Evolutionary conservation across 2,797 vertebrate species (phyloP).

Genomic region (Liasis olivaceus): DNA sequence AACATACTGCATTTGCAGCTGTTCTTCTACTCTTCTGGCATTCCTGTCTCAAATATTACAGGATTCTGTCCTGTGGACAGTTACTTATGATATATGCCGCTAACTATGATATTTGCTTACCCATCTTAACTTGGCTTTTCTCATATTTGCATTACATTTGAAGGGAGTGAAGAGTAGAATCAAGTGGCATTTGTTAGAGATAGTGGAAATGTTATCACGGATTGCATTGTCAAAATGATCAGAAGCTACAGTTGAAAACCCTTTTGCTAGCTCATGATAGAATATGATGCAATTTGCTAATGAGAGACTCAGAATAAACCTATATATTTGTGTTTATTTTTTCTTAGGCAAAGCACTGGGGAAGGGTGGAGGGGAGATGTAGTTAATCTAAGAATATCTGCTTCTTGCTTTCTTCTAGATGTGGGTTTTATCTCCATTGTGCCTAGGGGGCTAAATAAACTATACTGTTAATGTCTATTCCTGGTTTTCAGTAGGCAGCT

Average conservation of each 20-base stretch:
- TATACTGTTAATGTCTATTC: background rate
- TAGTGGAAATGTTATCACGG: background rate
- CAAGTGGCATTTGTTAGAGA: background rate
- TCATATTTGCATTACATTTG: background rate
- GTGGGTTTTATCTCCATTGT: background rate
- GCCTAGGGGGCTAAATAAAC: background rate
- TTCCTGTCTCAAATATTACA: background rate
- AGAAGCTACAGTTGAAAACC: background rate
- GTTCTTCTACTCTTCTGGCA: conserved; percentile 9
- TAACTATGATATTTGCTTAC: background rate
- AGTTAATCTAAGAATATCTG: background rate
- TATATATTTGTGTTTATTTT: conserved; percentile 7
- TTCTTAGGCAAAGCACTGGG: background rate
- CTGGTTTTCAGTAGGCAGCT: background rate
- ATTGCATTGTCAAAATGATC: background rate
- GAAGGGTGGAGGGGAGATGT: background rate
- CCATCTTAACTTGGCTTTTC: background rate
- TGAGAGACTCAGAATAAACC: background rate
- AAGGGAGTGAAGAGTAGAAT: background rate
- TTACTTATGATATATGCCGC: background rate
- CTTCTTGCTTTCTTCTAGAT: background rate
- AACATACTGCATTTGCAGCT: conserved; percentile 3
- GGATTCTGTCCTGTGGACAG: background rate
- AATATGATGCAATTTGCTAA: background rate
- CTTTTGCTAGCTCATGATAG: background rate